Percentiles rank a stretch among this genome's conserved stretches.
These are phyloP conservation scores for Corbicula japonica DNA, from an alignment of 2,888 invertebrate species.

Conservation along the genomic window DNA sequence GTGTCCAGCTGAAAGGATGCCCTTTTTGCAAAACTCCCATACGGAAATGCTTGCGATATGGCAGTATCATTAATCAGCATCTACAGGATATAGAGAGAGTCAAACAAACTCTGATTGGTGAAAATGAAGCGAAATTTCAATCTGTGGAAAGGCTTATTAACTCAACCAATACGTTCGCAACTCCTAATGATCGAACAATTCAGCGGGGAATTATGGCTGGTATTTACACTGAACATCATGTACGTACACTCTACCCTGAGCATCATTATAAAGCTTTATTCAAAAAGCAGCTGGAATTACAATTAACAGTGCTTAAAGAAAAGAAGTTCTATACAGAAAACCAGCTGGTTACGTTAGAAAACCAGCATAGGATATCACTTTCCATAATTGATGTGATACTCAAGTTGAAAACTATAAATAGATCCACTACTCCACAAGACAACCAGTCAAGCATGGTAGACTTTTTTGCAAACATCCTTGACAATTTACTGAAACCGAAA, in stretches of 20 bases:
- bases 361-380: background rate
- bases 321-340: background rate
- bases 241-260: background rate
- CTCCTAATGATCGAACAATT: background rate
- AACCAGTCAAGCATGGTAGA: background rate
- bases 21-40: constrained; percentile 89
- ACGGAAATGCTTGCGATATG: constrained; percentile 88
- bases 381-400: background rate
- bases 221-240: background rate
- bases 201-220: background rate
- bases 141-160: background rate
- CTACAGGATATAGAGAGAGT: constrained; percentile 84
- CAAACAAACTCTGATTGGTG: constrained; percentile 63
- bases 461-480: background rate
- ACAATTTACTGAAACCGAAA: background rate
- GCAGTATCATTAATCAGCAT: constrained; percentile 87
- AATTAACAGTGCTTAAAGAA: too few species aligned
- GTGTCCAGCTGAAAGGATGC: constrained; percentile 86
- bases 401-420: background rate
- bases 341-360: background rate
- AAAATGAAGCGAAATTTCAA: background rate
- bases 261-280: background rate
- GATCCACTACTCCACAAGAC: background rate
- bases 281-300: too few species aligned
- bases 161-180: background rate